A percentile compares a stretch with the other conserved stretches of the same genome.
These are phyloP conservation scores for Argyra leucocephala DNA, from an alignment of 2,888 invertebrate genomes.

Conservation along the genomic window DNA sequence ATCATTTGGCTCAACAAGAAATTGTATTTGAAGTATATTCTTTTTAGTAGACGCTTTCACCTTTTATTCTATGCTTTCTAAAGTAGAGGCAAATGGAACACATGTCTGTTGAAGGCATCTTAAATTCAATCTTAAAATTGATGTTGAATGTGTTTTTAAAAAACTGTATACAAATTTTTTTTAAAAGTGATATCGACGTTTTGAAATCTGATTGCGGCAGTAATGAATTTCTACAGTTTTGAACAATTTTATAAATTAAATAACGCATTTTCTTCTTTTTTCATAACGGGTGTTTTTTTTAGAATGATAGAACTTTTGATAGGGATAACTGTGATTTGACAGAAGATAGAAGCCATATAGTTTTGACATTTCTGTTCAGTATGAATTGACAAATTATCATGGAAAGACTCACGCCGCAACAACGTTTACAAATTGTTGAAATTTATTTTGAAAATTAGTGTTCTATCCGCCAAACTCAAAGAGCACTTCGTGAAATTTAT, in stretches of 20 bases:
- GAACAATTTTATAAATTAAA: conserved; percentile 24
- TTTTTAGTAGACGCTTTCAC: conserved; percentile 12
- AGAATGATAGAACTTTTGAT: too few species aligned
- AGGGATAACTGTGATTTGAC: too few species aligned
- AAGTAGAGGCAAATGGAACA: conserved; percentile 21
- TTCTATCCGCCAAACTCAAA: too few species aligned
- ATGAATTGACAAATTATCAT: too few species aligned
- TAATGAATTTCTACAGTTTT: conserved; percentile 25
- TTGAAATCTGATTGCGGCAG: conserved; percentile 21
- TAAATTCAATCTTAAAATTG: conserved; percentile 26
- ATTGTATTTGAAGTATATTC: conserved; percentile 17
- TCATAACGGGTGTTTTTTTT: too few species aligned
- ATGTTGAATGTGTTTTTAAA: conserved; percentile 22
- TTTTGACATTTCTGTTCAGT: too few species aligned
- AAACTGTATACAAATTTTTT: conserved; percentile 18
- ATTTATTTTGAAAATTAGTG: too few species aligned
- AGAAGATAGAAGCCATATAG: too few species aligned
- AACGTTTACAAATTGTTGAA: too few species aligned
- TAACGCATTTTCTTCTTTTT: conserved; percentile 18
- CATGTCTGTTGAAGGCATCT: conserved; percentile 19
- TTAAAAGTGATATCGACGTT: conserved; percentile 21
- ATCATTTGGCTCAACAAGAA: conserved; percentile 24
- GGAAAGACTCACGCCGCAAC: too few species aligned
- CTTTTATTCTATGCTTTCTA: conserved; percentile 17
- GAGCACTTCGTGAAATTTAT: too few species aligned